Evolutionary conservation across 2,888 invertebrate species (phyloP), one percentile per base, ranked within the genome.

Genomic region (Acleris sparsana): DNA sequence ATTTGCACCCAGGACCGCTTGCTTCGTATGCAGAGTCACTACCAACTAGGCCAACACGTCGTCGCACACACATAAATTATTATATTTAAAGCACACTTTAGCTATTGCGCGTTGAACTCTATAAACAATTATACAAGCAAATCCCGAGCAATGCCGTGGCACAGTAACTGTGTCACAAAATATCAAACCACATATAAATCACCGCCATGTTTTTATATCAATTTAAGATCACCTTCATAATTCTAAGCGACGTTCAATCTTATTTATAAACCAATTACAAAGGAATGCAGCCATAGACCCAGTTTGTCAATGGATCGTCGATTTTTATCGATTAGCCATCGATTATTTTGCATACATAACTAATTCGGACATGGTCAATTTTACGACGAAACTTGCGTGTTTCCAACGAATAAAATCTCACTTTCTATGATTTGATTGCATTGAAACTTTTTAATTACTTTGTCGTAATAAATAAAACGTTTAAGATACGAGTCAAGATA

Each of bases 401-500:
- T 55, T 11, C 25, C 17, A n/a, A 13, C 53, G 22, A 22, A 64
- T 62, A 56, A 62, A 53, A 56, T 22, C 29, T 46, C 51, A 63
- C 66, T 66, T 66, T 66, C 66, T 61, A 53, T 53, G 51, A 57
- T 46, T 66, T 66, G 57, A 66, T 62, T 62, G 56, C 57, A 48
- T 51, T 48, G 57, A 39, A 53, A 13, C 9, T 4, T 43, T 61
- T 61, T 57, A 66, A 53, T 62, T 57, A 57, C 46, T 53, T 29
- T 52, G 61, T n/a, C 46, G 33, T 16, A 57, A 62, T 66, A 62
- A 62, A 66, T 66, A 57, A 66, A 61, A 43, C 44, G 52, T 56
- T 39, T 39, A 18, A 55, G 60, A 53, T 13, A 55, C 58, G 39
- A 33, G 43, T 58, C 53, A 52, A 55, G 65, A 57, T 66, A 56